Percentiles rank a stretch among this genome's conserved stretches.
These are phyloP conservation scores for Ciconia stormi DNA, from an alignment of 2,113 vertebrate species.

Conservation along the genomic window DNA sequence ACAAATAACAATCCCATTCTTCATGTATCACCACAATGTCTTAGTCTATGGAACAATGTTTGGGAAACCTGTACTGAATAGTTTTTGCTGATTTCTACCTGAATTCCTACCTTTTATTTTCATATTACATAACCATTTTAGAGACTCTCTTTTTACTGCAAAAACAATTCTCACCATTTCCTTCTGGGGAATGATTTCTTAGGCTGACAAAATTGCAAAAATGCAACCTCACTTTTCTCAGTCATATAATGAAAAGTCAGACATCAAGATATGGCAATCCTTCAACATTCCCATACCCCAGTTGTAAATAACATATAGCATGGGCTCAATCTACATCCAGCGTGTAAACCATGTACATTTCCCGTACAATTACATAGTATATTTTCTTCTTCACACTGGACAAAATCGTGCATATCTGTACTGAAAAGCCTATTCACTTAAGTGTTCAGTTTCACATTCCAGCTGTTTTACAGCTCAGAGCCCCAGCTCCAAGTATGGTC, in stretches of 20 bases:
- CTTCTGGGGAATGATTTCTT: background rate
- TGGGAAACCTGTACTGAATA: background rate
- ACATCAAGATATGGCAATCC: background rate
- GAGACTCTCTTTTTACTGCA: background rate
- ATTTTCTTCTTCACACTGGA: background rate
- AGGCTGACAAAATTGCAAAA: background rate
- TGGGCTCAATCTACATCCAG: background rate
- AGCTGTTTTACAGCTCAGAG: background rate
- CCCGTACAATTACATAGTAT: fast-evolving
- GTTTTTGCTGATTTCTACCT: background rate
- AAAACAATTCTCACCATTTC: background rate
- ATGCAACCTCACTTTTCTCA: background rate
- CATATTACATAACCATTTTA: background rate
- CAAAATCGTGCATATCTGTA: background rate
- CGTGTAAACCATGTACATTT: background rate
- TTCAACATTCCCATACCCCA: background rate
- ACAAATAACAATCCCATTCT: slow-evolving; percentile 5
- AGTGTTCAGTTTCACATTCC: background rate
- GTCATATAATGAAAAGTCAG: background rate
- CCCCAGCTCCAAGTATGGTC: background rate
- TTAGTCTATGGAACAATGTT: background rate
- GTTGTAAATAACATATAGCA: background rate
- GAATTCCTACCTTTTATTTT: background rate
- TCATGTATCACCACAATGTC: background rate
- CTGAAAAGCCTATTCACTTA: background rate